A percentile compares a stretch with the other conserved stretches of the same genome.
Evolutionary conservation across 2,113 vertebrate species (phyloP).

Genomic region (Erythrolamprus reginae): DNA sequence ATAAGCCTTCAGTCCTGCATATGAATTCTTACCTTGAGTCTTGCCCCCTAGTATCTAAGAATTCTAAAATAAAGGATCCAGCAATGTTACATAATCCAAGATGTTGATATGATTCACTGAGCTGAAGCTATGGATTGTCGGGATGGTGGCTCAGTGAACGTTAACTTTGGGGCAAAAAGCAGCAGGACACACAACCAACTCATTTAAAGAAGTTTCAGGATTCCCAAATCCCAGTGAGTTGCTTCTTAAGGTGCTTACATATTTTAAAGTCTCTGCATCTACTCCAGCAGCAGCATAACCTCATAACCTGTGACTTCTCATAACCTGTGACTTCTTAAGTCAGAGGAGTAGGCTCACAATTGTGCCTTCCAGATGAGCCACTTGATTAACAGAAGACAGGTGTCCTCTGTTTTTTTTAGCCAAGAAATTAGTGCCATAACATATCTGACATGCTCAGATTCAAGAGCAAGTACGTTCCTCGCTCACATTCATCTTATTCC

Average conservation of each 20-base stretch:
- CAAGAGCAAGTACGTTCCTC: neutral
- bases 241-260: neutral
- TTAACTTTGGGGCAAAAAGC: neutral
- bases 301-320: neutral
- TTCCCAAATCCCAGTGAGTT: neutral
- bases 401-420: neutral
- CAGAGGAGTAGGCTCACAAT: neutral
- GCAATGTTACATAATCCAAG: neutral
- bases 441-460: neutral
- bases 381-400: neutral
- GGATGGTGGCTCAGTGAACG: neutral
- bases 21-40: neutral
- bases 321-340: neutral
- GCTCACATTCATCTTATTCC: neutral
- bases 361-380: neutral
- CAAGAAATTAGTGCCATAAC: neutral
- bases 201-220: neutral
- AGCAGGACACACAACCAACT: neutral
- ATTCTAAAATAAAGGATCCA: neutral
- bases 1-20: neutral
- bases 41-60: neutral
- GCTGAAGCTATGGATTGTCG: neutral
- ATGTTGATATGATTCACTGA: neutral
- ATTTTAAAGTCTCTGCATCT: neutral
- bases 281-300: neutral